These are phyloP conservation scores for Anabacerthia variegaticeps DNA, from an alignment of 2,797 vertebrate genomes.

Conservation along the genomic window DNA sequence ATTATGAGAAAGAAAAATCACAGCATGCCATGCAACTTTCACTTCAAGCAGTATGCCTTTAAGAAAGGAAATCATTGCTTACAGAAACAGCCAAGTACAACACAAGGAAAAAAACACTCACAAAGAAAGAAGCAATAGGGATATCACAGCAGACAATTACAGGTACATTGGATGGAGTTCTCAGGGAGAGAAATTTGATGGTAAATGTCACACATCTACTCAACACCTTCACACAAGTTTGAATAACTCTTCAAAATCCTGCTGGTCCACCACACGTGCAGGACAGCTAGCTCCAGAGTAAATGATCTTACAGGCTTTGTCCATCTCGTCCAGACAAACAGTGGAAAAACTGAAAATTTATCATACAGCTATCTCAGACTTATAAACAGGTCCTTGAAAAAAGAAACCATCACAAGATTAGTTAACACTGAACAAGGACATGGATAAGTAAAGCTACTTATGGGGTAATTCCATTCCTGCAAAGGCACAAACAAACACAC, in stretches of 20 bases:
- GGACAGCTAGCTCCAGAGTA: neutral
- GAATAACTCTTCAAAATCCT: neutral
- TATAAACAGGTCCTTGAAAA: neutral
- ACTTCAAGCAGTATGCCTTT: neutral
- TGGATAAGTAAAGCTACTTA: neutral
- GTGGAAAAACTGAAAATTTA: neutral
- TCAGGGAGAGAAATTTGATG: neutral
- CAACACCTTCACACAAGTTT: neutral
- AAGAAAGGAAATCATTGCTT: neutral
- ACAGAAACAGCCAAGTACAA: neutral
- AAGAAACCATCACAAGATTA: neutral
- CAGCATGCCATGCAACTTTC: neutral
- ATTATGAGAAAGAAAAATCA: neutral
- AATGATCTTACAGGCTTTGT: neutral
- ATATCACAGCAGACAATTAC: neutral
- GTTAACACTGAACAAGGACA: neutral
- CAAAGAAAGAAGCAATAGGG: neutral
- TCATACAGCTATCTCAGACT: neutral
- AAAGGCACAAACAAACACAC: neutral
- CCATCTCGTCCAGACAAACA: neutral
- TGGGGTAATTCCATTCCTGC: neutral
- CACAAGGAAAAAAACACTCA: neutral
- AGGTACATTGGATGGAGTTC: neutral
- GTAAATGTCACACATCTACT: neutral
- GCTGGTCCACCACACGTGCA: neutral